These are phyloP conservation scores for Folsomia candida DNA, from an alignment of 2,888 invertebrate genomes.

Conservation along the genomic window DNA sequence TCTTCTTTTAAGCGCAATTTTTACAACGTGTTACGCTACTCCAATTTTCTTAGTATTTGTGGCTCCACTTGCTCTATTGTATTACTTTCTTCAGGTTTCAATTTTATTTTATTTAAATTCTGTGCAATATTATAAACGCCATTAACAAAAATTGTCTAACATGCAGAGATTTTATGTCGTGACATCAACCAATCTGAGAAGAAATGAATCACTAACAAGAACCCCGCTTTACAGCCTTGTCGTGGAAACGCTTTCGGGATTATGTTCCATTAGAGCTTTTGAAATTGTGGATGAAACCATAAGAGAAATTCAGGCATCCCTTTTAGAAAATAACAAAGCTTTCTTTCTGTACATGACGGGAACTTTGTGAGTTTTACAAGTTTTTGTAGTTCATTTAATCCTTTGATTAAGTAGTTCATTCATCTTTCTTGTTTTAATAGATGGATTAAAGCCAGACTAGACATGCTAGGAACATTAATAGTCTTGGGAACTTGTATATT, in stretches of 20 bases:
- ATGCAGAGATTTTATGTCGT: background rate
- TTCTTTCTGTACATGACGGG: background rate
- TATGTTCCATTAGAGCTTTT: background rate
- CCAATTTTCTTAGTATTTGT: background rate
- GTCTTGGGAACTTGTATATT: background rate
- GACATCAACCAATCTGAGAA: background rate
- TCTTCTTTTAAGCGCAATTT: background rate
- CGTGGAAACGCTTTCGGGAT: background rate
- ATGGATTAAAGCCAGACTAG: background rate
- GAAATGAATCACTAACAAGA: background rate
- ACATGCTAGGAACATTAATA: background rate
- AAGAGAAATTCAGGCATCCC: background rate
- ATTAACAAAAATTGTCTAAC: too few relatives aligned
- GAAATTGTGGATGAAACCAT: background rate
- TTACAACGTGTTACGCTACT: background rate
- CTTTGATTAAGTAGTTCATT: too few relatives aligned
- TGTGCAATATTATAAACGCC: background rate
- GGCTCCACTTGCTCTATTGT: background rate
- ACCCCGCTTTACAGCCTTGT: background rate
- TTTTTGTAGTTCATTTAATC: too few relatives aligned
- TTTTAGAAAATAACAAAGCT: background rate
- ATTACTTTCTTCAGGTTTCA: background rate
- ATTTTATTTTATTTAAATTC: too few relatives aligned
- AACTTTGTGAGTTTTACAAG: background rate
- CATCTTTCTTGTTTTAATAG: too few relatives aligned